phyloP scores from a whole-genome alignment of 1,140 invertebrate species.

The Callitettix versicolor region DNA sequence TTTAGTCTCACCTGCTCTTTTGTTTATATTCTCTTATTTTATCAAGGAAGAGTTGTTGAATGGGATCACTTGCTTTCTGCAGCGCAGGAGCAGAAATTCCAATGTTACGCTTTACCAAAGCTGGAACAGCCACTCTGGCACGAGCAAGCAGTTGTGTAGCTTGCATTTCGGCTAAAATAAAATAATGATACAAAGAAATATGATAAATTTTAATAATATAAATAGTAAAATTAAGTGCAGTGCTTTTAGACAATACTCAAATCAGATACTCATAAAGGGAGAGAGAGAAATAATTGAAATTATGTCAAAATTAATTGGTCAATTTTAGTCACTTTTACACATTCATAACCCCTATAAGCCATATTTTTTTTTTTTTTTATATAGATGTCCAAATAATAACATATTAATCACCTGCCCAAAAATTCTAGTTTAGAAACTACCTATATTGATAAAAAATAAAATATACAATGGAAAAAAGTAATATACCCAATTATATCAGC shows the following conservation, averaged over 20 bases:
- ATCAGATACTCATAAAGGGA: not conserved
- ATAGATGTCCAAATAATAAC: too few relatives aligned
- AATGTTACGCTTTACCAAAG: constrained; percentile 36
- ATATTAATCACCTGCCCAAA: too few relatives aligned
- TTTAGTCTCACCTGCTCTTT: constrained; percentile 60
- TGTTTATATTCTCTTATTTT: constrained; percentile 84
- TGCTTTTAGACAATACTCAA: not conserved
- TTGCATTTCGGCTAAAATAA: constrained; percentile 9
- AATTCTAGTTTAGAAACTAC: too few relatives aligned
- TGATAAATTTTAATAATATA: not conserved
- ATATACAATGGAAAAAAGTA: too few relatives aligned
- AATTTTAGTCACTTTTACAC: too few relatives aligned
- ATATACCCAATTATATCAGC: too few relatives aligned
- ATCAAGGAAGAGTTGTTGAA: constrained; percentile 87
- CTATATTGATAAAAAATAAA: too few relatives aligned
- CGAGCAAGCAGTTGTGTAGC: constrained; percentile 2
- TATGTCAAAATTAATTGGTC: too few relatives aligned
- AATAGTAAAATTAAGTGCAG: not conserved
- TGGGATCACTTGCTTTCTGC: constrained; percentile 71
- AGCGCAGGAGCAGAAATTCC: constrained; percentile 54
- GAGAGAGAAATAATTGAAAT: too few relatives aligned
- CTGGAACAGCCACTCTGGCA: not conserved
- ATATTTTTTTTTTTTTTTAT: too few relatives aligned
- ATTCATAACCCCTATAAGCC: too few relatives aligned
- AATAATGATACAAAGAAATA: not conserved